Evolutionary conservation across 1,140 invertebrate species (phyloP), one percentile per base, ranked within the genome.

Genomic region (Leptinotarsa lineolata): DNA sequence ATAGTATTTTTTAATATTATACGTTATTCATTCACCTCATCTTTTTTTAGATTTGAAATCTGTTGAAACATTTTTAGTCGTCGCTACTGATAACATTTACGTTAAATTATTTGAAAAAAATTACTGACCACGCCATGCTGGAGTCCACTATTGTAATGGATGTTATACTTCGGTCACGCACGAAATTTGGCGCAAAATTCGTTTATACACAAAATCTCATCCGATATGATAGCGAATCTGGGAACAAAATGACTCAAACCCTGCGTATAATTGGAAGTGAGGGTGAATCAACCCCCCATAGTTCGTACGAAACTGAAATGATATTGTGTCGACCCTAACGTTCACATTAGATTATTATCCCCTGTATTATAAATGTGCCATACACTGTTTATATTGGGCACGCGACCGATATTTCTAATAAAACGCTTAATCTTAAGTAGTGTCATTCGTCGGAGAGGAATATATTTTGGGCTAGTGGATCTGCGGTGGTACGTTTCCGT

Each of bases 231-330:
- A 61, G n/a, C n/a, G 54, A 61, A 69, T 63, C 44, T 64, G 64
- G 74, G 66, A 73, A 73, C 72, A 73, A 70, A 76, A 73, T 76
- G 74, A 76, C 67, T 76, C 74, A 76, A 76, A 73, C 72, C 39
- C 61, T 21, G 59, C 72, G 72, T 70, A 73, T 76, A 73, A 76
- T 76, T 76, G 73, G 61, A 63, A 65, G 66, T 71, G 54, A 71
- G 73, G 74, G 74, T 75, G 74, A 75, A 68, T 75, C 74, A 75
- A n/a, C 70, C 70, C 74, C 39, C 69, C 39, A 61, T 58, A 46
- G 48, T 45, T 63, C 48, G 48, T 15, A 16, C 48, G 16, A 54
- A 54, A 18, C 48, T 16, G 48, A 54, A 54, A 3, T n/a, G 48
- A 15, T 18, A 54, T 54, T 54, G 48, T 54, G 48, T 46, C 70